These are phyloP conservation scores for Drosophila ustulata DNA, from an alignment of 2,888 invertebrate genomes.

Conservation along the genomic window DNA sequence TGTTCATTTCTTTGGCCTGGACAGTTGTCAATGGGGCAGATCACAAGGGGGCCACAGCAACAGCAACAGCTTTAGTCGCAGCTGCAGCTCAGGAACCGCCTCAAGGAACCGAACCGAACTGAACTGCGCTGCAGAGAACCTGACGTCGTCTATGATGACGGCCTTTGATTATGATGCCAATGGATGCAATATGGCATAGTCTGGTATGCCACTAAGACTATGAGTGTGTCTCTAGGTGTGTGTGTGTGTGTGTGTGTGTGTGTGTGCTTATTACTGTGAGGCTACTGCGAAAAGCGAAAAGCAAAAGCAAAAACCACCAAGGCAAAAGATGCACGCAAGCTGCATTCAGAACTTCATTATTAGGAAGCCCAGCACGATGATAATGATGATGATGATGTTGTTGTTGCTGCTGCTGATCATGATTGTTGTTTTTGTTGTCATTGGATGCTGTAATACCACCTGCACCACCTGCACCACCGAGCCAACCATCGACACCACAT, in stretches of 20 bases:
- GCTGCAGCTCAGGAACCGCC: slow-evolving; percentile 53
- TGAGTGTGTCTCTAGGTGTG: neutral
- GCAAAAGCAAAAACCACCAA: slow-evolving; percentile 7
- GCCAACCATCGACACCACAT: neutral
- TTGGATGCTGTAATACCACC: slow-evolving; percentile 18
- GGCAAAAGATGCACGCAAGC: slow-evolving; percentile 60
- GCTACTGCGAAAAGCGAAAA: slow-evolving; percentile 36
- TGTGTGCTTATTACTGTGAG: slow-evolving; percentile 35
- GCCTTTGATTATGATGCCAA: slow-evolving; percentile 72
- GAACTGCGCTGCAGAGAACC: slow-evolving; percentile 14
- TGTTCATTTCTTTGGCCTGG: slow-evolving; percentile 29
- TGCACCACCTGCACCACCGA: slow-evolving; percentile 7
- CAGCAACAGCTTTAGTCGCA: slow-evolving; percentile 17
- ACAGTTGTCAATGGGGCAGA: slow-evolving; percentile 71
- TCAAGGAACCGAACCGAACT: slow-evolving; percentile 27
- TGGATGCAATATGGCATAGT: slow-evolving; percentile 44
- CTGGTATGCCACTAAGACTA: neutral
- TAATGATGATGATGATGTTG: slow-evolving; percentile 17
- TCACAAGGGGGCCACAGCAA: slow-evolving; percentile 53
- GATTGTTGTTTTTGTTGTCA: slow-evolving; percentile 18
- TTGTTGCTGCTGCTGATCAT: neutral
- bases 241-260: neutral
- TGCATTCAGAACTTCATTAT: slow-evolving; percentile 52
- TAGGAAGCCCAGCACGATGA: slow-evolving; percentile 28
- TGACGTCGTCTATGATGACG: slow-evolving; percentile 66